Conservation (phyloP, 2,888 invertebrate species). For the Cryptosula pallasiana region DNA sequence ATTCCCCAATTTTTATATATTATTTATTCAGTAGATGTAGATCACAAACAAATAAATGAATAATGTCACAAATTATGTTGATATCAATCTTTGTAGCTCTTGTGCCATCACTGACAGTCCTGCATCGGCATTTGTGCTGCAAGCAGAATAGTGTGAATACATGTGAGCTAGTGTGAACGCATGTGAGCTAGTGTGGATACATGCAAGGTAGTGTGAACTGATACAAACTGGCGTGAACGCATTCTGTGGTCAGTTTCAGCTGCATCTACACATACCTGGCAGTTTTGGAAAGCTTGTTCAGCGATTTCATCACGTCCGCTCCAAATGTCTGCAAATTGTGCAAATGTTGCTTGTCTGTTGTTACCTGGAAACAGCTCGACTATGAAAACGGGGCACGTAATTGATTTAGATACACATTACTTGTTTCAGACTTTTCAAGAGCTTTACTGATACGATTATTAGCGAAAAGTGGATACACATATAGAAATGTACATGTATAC, state of each 20-base stretch:
- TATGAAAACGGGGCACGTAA: neutral
- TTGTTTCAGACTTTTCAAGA: no score
- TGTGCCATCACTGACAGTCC: slow-evolving; percentile 44
- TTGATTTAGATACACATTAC: no score
- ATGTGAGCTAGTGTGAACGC: neutral
- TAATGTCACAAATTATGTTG: neutral
- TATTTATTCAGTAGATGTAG: no score
- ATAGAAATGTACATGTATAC: no score
- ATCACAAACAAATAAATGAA: no score
- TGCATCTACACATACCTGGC: slow-evolving; percentile 49
- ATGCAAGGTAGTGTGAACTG: neutral
- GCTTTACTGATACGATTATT: no score
- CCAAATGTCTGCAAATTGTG: slow-evolving; percentile 42
- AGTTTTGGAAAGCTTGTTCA: slow-evolving; percentile 41
- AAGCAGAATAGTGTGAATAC: slow-evolving; percentile 26
- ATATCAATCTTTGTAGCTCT: slow-evolving; percentile 34
- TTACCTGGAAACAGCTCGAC: slow-evolving; percentile 35
- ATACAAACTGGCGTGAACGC: neutral
- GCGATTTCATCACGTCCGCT: slow-evolving; percentile 37
- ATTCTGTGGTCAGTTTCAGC: no score
- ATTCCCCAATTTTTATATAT: no score
- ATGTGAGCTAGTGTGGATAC: neutral
- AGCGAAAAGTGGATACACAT: no score
- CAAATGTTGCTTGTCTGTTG: slow-evolving; percentile 41
- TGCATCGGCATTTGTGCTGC: slow-evolving; percentile 51